Evolutionary conservation across 2,113 vertebrate species (phyloP).

Genomic region (Apus apus): DNA sequence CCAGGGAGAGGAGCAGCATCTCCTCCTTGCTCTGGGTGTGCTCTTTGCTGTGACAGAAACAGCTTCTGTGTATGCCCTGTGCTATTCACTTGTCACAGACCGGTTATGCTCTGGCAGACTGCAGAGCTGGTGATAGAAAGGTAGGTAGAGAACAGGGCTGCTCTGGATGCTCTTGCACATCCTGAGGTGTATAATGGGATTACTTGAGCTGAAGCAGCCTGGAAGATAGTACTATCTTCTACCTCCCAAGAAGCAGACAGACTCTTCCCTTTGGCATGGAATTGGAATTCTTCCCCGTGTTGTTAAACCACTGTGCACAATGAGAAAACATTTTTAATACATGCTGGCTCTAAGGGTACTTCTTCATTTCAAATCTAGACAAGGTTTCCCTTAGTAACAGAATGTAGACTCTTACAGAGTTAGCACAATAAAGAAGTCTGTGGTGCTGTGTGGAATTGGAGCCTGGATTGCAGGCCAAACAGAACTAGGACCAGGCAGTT

Average conservation of each 20-base stretch:
- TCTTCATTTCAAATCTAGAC: not conserved
- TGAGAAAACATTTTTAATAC: not conserved
- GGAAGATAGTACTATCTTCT: not conserved
- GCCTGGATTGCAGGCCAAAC: not conserved
- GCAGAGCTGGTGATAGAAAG: not conserved
- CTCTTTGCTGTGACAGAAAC: not conserved
- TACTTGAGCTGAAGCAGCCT: not conserved
- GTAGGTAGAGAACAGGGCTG: not conserved
- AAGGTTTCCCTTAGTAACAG: not conserved
- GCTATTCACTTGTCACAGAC: not conserved
- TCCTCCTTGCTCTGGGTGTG: not conserved
- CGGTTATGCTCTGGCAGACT: not conserved
- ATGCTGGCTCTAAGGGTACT: not conserved
- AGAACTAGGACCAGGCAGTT: accelerated
- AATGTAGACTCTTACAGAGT: not conserved
- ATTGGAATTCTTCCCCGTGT: accelerated
- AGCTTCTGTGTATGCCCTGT: not conserved
- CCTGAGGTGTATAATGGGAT: not conserved
- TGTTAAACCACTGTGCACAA: not conserved
- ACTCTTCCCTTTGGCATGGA: not conserved
- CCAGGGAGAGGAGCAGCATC: not conserved
- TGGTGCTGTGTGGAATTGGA: not conserved
- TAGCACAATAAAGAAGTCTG: not conserved
- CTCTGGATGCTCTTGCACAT: not conserved
- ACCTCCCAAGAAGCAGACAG: not conserved